These are phyloP conservation scores for Pollachius pollachius DNA, from an alignment of 2,113 vertebrate species.

Conservation along the genomic window DNA sequence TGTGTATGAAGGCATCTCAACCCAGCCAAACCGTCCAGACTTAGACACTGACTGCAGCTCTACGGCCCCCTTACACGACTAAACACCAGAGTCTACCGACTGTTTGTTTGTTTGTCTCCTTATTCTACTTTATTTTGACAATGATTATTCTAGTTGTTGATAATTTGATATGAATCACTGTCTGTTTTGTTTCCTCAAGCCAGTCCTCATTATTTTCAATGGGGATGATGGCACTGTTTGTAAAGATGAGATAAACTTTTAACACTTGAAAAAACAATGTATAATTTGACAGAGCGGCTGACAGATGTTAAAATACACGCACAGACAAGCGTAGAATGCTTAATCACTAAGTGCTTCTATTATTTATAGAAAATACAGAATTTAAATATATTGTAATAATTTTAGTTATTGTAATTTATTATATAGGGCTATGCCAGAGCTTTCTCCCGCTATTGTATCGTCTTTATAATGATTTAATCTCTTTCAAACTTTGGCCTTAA, in stretches of 20 bases:
- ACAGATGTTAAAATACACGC: constrained; percentile 17
- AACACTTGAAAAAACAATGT: constrained; percentile 59
- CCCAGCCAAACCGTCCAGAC: constrained; percentile 18
- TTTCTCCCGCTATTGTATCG: too few species aligned
- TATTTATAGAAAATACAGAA: constrained; percentile 14
- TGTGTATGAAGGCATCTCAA: constrained; percentile 2
- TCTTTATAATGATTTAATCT: neutral
- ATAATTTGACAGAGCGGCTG: constrained; percentile 5
- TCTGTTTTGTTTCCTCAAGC: constrained; percentile 64
- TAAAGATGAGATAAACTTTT: constrained; percentile 42
- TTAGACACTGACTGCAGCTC: neutral
- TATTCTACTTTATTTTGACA: constrained; percentile 40
- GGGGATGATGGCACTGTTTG: constrained; percentile 73
- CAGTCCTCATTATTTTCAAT: constrained; percentile 98
- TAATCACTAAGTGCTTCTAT: constrained; percentile 72
- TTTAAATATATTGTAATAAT: constrained; percentile 18
- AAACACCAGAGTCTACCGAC: constrained; percentile 38
- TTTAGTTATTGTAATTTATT: constrained; percentile 24
- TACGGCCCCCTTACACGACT: constrained; percentile 42
- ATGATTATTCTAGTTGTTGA: constrained; percentile 49
- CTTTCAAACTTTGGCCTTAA: constrained; percentile 5
- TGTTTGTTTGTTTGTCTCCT: constrained; percentile 31
- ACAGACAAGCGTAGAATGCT: constrained; percentile 49
- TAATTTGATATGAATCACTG: constrained; percentile 51
- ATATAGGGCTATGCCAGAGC: neutral